These are phyloP conservation scores for Diachasma alloeum DNA, from an alignment of 1,140 invertebrate species.

Conservation along the genomic window DNA sequence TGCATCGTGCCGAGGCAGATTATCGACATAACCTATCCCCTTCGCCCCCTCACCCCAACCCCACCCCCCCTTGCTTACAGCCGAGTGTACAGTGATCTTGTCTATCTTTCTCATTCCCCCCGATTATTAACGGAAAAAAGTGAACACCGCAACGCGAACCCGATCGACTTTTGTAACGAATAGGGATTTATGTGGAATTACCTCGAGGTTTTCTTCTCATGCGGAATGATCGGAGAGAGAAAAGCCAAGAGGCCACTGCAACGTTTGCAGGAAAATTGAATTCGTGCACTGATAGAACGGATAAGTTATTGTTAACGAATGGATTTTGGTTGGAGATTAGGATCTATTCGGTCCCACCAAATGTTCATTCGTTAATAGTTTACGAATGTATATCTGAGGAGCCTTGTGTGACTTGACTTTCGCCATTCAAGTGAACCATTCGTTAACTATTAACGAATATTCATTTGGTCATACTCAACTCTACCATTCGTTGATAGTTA, in stretches of 20 bases:
- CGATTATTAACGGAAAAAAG: background rate
- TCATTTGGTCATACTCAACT: too few species aligned
- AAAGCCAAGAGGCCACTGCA: background rate
- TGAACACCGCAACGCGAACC: background rate
- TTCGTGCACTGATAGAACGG: too few species aligned
- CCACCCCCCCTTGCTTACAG: background rate
- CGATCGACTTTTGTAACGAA: slow-evolving; percentile 1
- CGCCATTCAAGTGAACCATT: too few species aligned
- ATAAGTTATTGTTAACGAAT: too few species aligned
- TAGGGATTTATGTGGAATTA: background rate
- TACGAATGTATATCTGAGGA: too few species aligned
- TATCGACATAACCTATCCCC: background rate
- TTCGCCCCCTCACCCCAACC: background rate
- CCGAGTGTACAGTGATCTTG: background rate
- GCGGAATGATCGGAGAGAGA: background rate
- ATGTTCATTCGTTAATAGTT: too few species aligned
- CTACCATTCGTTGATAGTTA: too few species aligned
- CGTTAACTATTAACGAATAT: too few species aligned
- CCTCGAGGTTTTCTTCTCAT: background rate
- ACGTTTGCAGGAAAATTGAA: background rate
- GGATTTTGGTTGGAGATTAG: too few species aligned
- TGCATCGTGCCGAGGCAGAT: slow-evolving; percentile 16
- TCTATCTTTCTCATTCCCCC: background rate
- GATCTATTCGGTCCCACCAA: too few species aligned
- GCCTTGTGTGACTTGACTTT: too few species aligned